Base-by-base conservation (phyloP, 2,888 invertebrate genomes). In the Macrosoma leucophasiata region DNA sequence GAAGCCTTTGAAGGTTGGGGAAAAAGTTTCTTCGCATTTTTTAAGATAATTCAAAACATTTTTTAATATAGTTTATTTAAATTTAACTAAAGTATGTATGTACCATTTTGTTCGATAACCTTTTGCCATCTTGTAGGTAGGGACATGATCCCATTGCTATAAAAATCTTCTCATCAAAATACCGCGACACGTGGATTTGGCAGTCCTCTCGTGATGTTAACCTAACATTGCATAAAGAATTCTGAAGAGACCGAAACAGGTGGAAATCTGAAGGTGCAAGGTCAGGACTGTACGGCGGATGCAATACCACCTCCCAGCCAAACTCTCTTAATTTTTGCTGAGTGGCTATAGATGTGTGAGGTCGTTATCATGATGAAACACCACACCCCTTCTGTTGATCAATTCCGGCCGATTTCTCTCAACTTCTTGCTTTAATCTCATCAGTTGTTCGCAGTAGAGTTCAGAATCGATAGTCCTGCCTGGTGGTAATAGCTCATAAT, bases 351-450 rank as follows among this genome's bases (percentile, higher is more conserved):
- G 34, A 44, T 43, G 41, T 33, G 27, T 42, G 36, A 7, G 43
- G 38, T 38, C 32, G 38, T 45, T 50, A 31, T 47, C 46, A 27
- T 47, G 38, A 29, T 45, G 33, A 19, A 39, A 38, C 3, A 35
- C 23, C 8, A 31, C 22, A 18, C 17, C 30, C 33, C n/a, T n/a
- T n/a, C n/a, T n/a, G n/a, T n/a, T n/a, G n/a, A n/a, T n/a, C 12
- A 28, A 24, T 20, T 25, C 14, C n/a, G 28, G 19, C 9, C 18
- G 19, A 3, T 27, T 27, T 15, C 12, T 11, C 13, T 33, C 11
- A 31, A 43, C 26, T 41, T 20, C 19, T 40, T 41, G 36, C 33
- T 38, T 40, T 21, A 34, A 31, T 33, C 71, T 39, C 76, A 41
- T 41, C 26, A 43, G 37, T 32, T 41, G 31, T 31, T 42, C 13